Conservation (phyloP, 1,140 invertebrate genomes). For the Bombus balteatus region DNA sequence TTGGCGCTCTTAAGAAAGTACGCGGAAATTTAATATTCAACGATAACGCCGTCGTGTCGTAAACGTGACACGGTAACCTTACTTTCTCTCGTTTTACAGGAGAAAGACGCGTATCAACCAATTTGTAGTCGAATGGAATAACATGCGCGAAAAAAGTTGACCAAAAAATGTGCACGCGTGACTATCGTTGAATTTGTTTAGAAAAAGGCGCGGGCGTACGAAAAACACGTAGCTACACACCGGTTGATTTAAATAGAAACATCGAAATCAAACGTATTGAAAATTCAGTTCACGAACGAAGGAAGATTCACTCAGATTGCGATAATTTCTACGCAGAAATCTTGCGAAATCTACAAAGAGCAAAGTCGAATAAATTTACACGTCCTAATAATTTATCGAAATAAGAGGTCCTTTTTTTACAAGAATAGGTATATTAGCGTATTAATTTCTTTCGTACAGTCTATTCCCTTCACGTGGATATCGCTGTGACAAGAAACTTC, state of each 20-base stretch:
- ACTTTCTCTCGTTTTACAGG: slow-evolving; percentile 47
- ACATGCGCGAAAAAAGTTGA: slow-evolving; percentile 8
- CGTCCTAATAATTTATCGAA: too few species aligned
- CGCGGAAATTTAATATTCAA: slow-evolving; percentile 14
- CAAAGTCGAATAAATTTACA: too few species aligned
- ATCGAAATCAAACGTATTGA: not conserved
- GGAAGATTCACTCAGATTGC: not conserved
- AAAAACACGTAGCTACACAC: too few species aligned
- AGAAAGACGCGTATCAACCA: not conserved
- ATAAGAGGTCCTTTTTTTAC: too few species aligned
- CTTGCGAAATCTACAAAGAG: too few species aligned
- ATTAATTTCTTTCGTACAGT: not conserved
- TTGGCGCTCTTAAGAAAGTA: not conserved
- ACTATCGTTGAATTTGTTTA: slow-evolving; percentile 18
- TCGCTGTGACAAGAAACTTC: not conserved
- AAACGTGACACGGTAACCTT: slow-evolving; percentile 25
- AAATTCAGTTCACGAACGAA: not conserved
- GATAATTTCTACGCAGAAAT: too few species aligned
- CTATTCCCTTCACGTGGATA: not conserved
- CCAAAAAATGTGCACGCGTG: not conserved
- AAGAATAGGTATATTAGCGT: too few species aligned
- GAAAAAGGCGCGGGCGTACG: not conserved
- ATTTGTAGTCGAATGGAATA: slow-evolving; percentile 27
- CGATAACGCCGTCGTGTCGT: not conserved
- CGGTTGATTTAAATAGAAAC: not conserved